Evolutionary conservation across 2,888 invertebrate genomes (phyloP), one percentile per base, ranked within the genome.

Genomic region (Drosophila kanekoi): DNA sequence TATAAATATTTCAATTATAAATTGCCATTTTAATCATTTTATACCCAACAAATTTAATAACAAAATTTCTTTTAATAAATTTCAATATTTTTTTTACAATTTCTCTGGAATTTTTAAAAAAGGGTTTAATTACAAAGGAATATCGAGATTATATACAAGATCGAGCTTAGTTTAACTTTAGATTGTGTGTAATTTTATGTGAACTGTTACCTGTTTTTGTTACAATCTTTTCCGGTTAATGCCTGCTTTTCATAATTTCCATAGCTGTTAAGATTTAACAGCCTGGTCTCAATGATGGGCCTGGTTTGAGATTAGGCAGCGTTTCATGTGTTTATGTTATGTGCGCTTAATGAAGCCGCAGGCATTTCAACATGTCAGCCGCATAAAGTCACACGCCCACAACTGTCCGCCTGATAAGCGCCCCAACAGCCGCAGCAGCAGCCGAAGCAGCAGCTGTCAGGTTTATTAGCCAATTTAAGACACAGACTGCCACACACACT

Each of bases 401-500:
- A 47, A 32, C 54, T 53, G 20, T 16, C 56, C 37, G 41, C n/a
- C 33, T 10, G n/a, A 35, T n/a, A 16, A 47, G 49, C 44, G 56
- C 38, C 33, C 52, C n/a, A 28, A 16, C 32, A 23, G 28, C 28
- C 28, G 28, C 58, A 56, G 14, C 32, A 35, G 43, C 59, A 65
- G 28, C 58, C 54, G 14, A 20, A 35, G 43, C 59, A 65, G 47
- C 74, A 74, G 81, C 80, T 83, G 84, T 72, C 82, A 77, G 84
- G 87, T 83, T 83, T 83, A 83, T 83, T 83, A 87, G 83, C 83
- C 89, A 83, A 83, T 89, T 83, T 83, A 68, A 89, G 83, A 83
- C 80, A 83, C 77, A 83, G 84, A 44, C 87, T 63, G 49, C 48
- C 56, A 8, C 59, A 51, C 53, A 57, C 68, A 33, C 56, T 23